Evolutionary conservation across 2,888 invertebrate genomes (phyloP), one percentile per base, ranked within the genome.

Genomic region (Oscheius myriophilus): DNA sequence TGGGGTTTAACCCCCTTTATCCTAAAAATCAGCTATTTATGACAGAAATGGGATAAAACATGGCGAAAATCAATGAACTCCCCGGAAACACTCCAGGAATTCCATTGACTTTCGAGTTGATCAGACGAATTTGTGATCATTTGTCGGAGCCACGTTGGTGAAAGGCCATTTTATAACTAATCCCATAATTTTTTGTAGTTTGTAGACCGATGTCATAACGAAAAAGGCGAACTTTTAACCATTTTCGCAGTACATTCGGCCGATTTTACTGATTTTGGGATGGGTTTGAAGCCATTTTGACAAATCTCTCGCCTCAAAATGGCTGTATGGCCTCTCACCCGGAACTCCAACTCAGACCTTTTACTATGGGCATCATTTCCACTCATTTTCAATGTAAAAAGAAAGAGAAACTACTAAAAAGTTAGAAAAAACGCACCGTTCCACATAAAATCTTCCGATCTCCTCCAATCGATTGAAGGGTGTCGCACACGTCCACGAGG

Each of bases 351-450:
- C 63, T 67, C 67, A 67, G 67, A 67, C 67, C 67, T 67, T 67
- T 67, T 67, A 67, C 67, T 61, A 55, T 33, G 33, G 33, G 25
- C 67, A 61, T 67, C 67, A 67, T 67, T 67, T 67, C 49, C 33
- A 33, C 33, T 33, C 33, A 3, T 33, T 33, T 33, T n/a, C n/a
- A n/a, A n/a, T n/a, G n/a, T n/a, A n/a, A n/a, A n/a, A n/a, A n/a
- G n/a, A n/a, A n/a, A n/a, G n/a, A n/a, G n/a, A n/a, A n/a, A n/a
- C n/a, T n/a, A n/a, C n/a, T n/a, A n/a, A 33, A 33, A 33, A 33
- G 3, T 33, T 3, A 33, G 9, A 9, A 33, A 33, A 33, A 33
- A 33, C 33, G n/a, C n/a, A n/a, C n/a, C n/a, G n/a, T n/a, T n/a
- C n/a, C n/a, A n/a, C n/a, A n/a, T n/a, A n/a, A n/a, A n/a, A n/a